These are phyloP conservation scores for Bombus polaris DNA, from an alignment of 1,140 invertebrate genomes.

Conservation along the genomic window DNA sequence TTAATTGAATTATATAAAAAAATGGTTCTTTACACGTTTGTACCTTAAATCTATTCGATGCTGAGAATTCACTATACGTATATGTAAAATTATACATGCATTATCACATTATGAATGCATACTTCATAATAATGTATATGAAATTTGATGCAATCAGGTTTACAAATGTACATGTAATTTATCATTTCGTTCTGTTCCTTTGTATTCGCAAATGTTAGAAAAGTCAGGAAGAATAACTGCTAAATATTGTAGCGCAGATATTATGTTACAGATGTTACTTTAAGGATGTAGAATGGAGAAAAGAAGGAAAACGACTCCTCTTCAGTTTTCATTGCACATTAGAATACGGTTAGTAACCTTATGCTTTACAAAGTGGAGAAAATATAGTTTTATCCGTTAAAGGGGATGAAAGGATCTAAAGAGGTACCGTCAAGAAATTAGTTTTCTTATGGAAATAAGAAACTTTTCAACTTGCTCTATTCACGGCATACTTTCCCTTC, in stretches of 20 bases:
- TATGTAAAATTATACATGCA: too few species aligned
- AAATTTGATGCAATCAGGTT: too few species aligned
- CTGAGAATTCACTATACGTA: too few species aligned
- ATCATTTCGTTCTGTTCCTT: background rate
- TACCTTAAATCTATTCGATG: too few species aligned
- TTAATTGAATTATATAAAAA: too few species aligned
- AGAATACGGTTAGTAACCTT: constrained; percentile 5
- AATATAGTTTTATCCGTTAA: constrained; percentile 2
- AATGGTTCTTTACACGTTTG: too few species aligned
- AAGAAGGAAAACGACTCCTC: background rate
- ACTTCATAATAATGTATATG: too few species aligned
- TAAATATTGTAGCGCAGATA: background rate
- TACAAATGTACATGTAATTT: background rate
- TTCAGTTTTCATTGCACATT: background rate
- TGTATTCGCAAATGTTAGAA: background rate
- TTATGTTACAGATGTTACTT: background rate
- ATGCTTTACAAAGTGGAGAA: background rate
- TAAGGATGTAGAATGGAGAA: background rate
- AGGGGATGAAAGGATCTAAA: constrained; percentile 10
- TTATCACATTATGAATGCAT: too few species aligned
- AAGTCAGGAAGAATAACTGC: background rate
- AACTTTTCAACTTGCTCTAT: background rate
- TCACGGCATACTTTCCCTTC: background rate
- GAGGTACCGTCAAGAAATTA: background rate
- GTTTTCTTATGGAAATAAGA: constrained; percentile 2